Evolutionary conservation across 2,113 vertebrate genomes (phyloP), one percentile per base, ranked within the genome.

Genomic region (Polypterus bichir): DNA sequence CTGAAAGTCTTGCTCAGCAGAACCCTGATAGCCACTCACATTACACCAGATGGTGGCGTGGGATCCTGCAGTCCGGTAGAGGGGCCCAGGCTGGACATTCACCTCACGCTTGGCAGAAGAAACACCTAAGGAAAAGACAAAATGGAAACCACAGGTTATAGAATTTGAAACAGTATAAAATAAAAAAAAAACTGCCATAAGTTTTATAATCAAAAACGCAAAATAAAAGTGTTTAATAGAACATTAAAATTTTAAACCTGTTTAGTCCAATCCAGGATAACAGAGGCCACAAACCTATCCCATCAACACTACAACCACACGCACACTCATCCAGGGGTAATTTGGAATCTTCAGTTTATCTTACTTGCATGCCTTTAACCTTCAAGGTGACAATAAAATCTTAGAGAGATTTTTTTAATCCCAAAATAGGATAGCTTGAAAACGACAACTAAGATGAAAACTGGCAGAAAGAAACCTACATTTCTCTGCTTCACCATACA

Each of bases 41-140:
- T 95, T 94, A 81, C 93, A 97, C 93, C 89, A 93, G 81, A 97
- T 88, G 47, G 89, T 94, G 76, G 92, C 49, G 10, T 97, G 91
- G 65, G 92, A 93, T 10, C 92, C 91, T 70, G 93, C 91, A 0
- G 87, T 91, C 64, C 95, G 90, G 61, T 91, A 81, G 10, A 98
- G 72, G 4, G 95, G 92, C 0, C 93, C 91, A 2, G 83, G 78
- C 79, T 97, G 88, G 58, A 98, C 88, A 0, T 76, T 72, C 27
- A 98, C 94, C 51, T 89, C 82, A 62, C 92, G 85, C 79, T 97
- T 90, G 3, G 91, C 87, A 58, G 76, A 62, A 1, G 76, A 59
- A 65, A 90, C 87, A 76, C 74, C 44, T 46, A 54, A 5, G 68
- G 5, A 60, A 0, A 59, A 11, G 47, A 7, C 11, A 49, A 3